Conservation (phyloP, 2,797 vertebrate species). For the Cuniculus paca region DNA sequence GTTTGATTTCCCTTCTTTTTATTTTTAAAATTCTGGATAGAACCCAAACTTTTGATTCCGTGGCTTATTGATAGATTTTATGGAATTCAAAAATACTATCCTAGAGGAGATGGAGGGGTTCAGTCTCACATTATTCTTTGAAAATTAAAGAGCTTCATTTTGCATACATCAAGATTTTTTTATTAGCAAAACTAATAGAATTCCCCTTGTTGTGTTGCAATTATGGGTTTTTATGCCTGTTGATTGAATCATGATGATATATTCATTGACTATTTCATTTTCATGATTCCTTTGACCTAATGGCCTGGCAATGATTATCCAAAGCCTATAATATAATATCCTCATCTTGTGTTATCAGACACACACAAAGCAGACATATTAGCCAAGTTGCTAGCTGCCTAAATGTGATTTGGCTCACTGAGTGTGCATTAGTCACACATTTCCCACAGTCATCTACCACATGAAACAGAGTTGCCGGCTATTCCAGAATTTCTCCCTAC, state of each 20-base stretch:
- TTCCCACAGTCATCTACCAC: background rate
- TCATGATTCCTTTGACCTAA: slow-evolving; percentile 25
- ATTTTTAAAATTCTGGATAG: background rate
- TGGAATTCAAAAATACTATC: background rate
- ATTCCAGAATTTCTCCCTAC: background rate
- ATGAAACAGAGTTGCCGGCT: background rate
- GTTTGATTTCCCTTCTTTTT: background rate
- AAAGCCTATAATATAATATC: background rate
- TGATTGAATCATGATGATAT: background rate
- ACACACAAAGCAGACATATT: slow-evolving; percentile 23
- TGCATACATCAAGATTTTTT: background rate
- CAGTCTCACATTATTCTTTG: background rate
- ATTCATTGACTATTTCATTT: slow-evolving; percentile 43
- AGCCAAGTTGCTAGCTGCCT: slow-evolving; percentile 8
- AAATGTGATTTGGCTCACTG: slow-evolving; percentile 36
- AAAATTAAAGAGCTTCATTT: background rate
- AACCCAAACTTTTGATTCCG: background rate
- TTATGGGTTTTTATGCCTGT: background rate
- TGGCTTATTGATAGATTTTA: slow-evolving; percentile 3
- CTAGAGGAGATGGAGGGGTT: background rate
- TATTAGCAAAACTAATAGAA: slow-evolving; percentile 1
- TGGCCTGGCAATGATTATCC: background rate
- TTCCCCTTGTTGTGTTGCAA: background rate
- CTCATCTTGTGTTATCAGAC: slow-evolving; percentile 36
- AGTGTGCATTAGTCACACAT: slow-evolving; percentile 54